Percentiles rank a stretch among this genome's conserved stretches.
These are phyloP conservation scores for Hassar affinis DNA, from an alignment of 2,113 vertebrate genomes.

Conservation along the genomic window DNA sequence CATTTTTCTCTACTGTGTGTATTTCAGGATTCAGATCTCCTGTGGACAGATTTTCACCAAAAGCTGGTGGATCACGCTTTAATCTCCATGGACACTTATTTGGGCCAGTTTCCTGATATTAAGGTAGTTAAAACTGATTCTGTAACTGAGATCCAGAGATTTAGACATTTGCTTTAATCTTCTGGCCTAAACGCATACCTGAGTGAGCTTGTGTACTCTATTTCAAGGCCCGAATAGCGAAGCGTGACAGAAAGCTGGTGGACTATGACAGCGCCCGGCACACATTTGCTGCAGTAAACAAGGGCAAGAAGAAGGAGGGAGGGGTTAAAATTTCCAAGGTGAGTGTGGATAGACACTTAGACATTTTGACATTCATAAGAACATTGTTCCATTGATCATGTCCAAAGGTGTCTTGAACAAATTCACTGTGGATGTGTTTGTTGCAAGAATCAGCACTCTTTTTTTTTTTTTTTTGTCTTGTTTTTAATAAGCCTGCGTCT, in stretches of 20 bases:
- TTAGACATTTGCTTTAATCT: neutral
- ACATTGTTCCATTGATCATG: neutral
- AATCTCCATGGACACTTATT: conserved; percentile 97
- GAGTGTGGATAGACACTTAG: conserved; percentile 43
- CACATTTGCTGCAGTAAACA: conserved; percentile 89
- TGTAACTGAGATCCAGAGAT: neutral
- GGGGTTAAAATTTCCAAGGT: conserved; percentile 96
- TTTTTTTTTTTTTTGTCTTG: conserved; percentile 41
- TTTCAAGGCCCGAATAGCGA: conserved; percentile 87
- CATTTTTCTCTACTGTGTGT: neutral
- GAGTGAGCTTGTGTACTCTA: conserved; percentile 3
- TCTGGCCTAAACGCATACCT: neutral
- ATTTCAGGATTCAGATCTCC: conserved; percentile 88
- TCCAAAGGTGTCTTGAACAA: neutral
- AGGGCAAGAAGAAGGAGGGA: conserved; percentile 93
- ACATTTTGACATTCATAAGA: neutral
- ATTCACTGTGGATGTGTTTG: neutral
- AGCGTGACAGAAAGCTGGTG: conserved; percentile 94
- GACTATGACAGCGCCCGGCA: conserved; percentile 97
- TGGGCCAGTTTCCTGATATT: conserved; percentile 98
- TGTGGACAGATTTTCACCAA: conserved; percentile 97
- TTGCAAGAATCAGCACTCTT: conserved; percentile 10
- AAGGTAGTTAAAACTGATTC: conserved; percentile 73
- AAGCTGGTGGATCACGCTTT: conserved; percentile 95
- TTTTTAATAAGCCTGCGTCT: conserved; percentile 82